Base-by-base conservation (phyloP, 2,113 vertebrate species). In the Hippocampus barbouri region DNA sequence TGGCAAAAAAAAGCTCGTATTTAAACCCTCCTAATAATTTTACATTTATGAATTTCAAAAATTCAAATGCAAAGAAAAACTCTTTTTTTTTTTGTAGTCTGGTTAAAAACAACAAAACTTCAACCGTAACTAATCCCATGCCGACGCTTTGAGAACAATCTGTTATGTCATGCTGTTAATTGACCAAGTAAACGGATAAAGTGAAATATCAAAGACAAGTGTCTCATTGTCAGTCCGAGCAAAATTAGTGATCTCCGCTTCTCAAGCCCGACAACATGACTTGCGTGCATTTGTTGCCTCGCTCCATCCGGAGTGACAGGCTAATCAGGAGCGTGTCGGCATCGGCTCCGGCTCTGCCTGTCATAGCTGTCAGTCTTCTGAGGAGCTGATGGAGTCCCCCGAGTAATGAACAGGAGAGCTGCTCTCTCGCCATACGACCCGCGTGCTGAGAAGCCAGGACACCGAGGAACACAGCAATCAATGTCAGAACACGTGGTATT, bases 401-500 rank as follows among this genome's bases (percentile, higher is more conserved):
- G 86, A 87, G 91, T 86, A 86, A 85, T 86, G 81, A 85, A 84
- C 47, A 3, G 53, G 53, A 71, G 83, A 72, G 83, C 79, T 73
- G 83, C 56, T 83, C 83, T 86, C 71, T 63, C 84, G 78, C 79
- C 34, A 15, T 43, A 78, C 86, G 85, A 90, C 89, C 89, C 74
- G 75, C 62, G 56, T 81, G 86, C 77, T 80, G 83, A 66, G 71
- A 71, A 86, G 73, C 74, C 77, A 66, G 83, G 83, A 88, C 86
- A 27, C 79, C 8, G 75, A 84, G 79, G 87, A 66, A 88, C 89
- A 82, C 70, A 78, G 81, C 82, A 91, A 91, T 92, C 90, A 89
- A 90, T 92, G 88, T 88, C 85, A 87, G 81, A 82, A 85, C 87
- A 88, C 79, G 75, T 64, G 81, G 63, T 87, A 86, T 85, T 92